Evolutionary conservation across 1,140 invertebrate species (phyloP), one percentile per base, ranked within the genome.

Genomic region (Achatina immaculata): DNA sequence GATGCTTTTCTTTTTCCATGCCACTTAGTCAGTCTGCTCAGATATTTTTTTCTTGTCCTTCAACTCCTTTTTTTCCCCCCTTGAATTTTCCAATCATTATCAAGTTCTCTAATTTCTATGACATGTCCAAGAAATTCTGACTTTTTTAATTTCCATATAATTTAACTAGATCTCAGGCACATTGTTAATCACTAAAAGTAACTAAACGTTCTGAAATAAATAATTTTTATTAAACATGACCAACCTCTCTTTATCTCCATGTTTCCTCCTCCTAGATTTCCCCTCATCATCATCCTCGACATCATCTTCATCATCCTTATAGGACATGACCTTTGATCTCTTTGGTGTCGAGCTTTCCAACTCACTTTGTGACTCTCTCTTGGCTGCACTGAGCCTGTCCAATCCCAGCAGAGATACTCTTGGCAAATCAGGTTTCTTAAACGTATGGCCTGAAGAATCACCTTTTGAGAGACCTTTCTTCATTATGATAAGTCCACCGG

Each of bases 401-500:
- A 99, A 92, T 0, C 97, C 97, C 11, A 98, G 91, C 21, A 96
- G 87, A 0, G 97, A 98, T 21, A 93, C 92, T 85, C 88, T 90
- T 7, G 94, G 94, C 24, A 86, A 11, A 0, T 80, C 82, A 0
- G 95, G 95, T 85, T 95, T 94, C 92, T 97, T 97, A 87, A 91
- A 90, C 36, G 74, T 78, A 38, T 88, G 83, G 2, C 95, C 93
- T 80, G 92, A 92, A 74, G 93, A 92, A 75, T 92, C 92, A 0
- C 92, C 92, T 76, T 86, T 80, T 38, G 83, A 82, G 19, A 83
- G 77, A 31, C 85, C 86, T 75, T 91, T 91, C 88, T 97, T 97
- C 90, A 95, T 95, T 34, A 97, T 94, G 75, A 97, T 94, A 62
- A 98, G 92, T 48, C 97, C 96, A 28, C 96, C 96, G 83, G 93